Conservation (phyloP, 2,113 vertebrate species). For the Laticauda colubrina region DNA sequence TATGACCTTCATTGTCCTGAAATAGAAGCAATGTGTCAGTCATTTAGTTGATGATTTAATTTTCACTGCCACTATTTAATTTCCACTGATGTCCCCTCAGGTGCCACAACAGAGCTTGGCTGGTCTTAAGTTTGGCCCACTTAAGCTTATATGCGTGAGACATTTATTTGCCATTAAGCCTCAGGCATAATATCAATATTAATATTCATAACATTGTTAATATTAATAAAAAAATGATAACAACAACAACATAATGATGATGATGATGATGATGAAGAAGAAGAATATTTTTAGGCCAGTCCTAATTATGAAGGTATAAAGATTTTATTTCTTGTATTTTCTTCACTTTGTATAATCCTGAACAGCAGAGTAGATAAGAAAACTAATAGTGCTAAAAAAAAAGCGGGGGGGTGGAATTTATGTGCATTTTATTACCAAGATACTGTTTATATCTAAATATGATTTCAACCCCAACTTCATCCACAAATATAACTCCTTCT, state of each 20-base stretch:
- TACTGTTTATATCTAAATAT: not conserved
- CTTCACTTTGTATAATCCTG: not conserved
- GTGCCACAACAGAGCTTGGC: not conserved
- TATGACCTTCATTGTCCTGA: not conserved
- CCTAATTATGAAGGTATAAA: not conserved
- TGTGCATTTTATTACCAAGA: not conserved
- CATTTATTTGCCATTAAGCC: not conserved
- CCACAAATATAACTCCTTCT: not conserved
- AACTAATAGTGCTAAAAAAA: not conserved
- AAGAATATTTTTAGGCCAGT: not conserved
- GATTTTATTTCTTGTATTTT: not conserved
- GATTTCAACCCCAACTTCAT: constrained; percentile 4
- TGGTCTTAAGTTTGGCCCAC: not conserved
- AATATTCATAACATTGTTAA: too few species aligned
- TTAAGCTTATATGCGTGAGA: not conserved
- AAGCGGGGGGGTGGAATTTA: accelerated
- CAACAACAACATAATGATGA: too few species aligned
- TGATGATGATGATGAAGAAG: too few species aligned
- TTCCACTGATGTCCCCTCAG: not conserved
- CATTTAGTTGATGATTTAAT: not conserved
- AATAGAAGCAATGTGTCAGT: not conserved
- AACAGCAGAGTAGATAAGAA: not conserved
- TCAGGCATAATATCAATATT: not conserved
- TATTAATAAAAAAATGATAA: too few species aligned
- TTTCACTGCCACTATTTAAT: not conserved